These are phyloP conservation scores for Acipenser ruthenus DNA, from an alignment of 2,797 vertebrate genomes.

Conservation along the genomic window DNA sequence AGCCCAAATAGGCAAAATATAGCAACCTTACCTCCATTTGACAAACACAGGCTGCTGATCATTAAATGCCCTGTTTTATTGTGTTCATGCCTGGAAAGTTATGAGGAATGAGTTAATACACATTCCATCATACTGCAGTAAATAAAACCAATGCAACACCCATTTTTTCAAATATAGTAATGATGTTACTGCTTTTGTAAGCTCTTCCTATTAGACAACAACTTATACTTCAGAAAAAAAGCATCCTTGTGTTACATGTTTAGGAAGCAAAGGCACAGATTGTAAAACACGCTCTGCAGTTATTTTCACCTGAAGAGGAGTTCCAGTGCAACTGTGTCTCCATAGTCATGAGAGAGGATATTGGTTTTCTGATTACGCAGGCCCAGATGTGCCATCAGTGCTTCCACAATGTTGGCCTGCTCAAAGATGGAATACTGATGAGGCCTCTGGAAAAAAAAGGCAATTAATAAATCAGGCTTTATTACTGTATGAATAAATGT, in stretches of 20 bases:
- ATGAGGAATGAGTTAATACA: no score
- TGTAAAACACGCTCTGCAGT: conserved; percentile 7
- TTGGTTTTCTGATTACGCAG: conserved; percentile 73
- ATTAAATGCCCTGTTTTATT: conserved; percentile 76
- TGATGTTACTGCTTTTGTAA: no score
- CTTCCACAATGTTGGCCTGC: conserved; percentile 85
- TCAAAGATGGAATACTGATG: conserved; percentile 91
- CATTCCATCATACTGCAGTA: no score
- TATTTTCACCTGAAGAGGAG: conserved; percentile 75
- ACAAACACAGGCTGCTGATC: conserved; percentile 89
- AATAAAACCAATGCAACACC: no score
- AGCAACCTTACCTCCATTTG: conserved; percentile 77
- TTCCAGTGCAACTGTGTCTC: conserved; percentile 89
- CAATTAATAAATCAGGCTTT: neutral
- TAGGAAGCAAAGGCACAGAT: no score
- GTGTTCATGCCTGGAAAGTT: conserved; percentile 69
- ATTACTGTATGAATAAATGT: no score
- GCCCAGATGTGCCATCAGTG: conserved; percentile 69
- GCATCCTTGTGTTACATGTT: neutral
- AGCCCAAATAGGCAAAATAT: neutral
- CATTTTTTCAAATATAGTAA: no score
- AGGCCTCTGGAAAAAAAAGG: conserved; percentile 59
- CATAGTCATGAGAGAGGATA: conserved; percentile 85
- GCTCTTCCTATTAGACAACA: no score
- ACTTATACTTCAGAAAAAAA: neutral